phyloP scores from a whole-genome alignment of 2,113 vertebrate genomes.

The Malaclemys terrapin region DNA sequence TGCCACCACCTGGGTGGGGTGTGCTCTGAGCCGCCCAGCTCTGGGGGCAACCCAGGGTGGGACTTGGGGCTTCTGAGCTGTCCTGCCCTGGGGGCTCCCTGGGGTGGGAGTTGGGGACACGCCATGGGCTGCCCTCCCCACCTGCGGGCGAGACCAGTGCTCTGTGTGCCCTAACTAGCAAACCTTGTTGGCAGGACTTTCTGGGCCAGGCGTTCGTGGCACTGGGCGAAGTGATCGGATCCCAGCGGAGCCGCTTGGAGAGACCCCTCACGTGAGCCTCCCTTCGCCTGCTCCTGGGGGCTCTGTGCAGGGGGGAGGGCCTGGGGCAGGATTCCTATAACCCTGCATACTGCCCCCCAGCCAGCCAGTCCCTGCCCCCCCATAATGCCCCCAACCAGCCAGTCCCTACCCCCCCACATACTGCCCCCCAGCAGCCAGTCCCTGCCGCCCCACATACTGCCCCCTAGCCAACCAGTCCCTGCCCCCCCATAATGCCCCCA shows the following conservation, averaged over 20 bases:
- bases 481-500: not conserved
- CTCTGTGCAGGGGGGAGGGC: not conserved
- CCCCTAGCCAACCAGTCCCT: not conserved
- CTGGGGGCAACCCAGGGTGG: not conserved
- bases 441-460: not conserved
- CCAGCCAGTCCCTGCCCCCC: too few relatives aligned
- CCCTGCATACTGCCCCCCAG: not conserved
- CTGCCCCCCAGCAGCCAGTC: not conserved
- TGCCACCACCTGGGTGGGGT: not conserved
- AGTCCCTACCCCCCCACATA: too few relatives aligned
- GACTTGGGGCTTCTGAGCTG: not conserved
- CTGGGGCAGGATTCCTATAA: not conserved
- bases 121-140: not conserved
- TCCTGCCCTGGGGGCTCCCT: not conserved
- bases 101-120: too few relatives aligned
- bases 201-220: constrained; percentile 85
- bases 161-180: not conserved
- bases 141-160: not conserved
- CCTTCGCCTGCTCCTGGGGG: not conserved
- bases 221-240: constrained; percentile 86
- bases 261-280: constrained; percentile 82
- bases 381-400: too few relatives aligned
- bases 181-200: constrained; percentile 78
- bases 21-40: too few relatives aligned
- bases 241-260: constrained; percentile 84